Conservation (phyloP, 1,140 invertebrate genomes). For the Protaetia brevitarsis region DNA sequence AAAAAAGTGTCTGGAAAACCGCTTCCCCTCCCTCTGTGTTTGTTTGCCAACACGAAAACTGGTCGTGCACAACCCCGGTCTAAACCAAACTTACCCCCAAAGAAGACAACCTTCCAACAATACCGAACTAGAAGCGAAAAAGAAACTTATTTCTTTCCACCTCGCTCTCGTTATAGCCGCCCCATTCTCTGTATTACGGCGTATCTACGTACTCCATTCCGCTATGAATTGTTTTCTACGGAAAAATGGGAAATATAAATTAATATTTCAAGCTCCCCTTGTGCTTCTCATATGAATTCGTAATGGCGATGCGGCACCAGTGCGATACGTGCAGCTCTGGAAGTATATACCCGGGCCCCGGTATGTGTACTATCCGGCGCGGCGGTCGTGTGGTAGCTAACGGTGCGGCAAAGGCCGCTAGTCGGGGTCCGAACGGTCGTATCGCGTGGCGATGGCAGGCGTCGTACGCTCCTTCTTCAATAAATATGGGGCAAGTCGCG, state of each 20-base stretch:
- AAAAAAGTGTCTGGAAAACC: neutral
- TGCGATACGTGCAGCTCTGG: conserved; percentile 17
- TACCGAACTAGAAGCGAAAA: neutral
- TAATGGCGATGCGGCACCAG: conserved; percentile 31
- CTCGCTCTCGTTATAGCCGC: neutral
- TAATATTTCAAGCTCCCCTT: conserved; percentile 47
- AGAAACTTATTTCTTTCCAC: neutral
- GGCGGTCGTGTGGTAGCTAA: neutral
- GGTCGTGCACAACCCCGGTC: neutral
- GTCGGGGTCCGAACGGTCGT: neutral
- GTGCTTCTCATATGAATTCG: conserved; percentile 48
- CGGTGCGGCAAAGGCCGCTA: too few relatives aligned
- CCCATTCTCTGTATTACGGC: neutral
- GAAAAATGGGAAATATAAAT: conserved; percentile 48
- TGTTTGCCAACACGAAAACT: conserved; percentile 2
- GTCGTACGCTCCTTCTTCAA: conserved; percentile 36
- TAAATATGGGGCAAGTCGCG: conserved; percentile 42
- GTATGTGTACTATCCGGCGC: neutral
- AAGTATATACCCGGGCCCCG: neutral
- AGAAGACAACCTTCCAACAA: neutral
- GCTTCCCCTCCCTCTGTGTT: neutral
- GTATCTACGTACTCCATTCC: conserved; percentile 3
- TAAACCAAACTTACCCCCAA: neutral
- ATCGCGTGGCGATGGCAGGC: conserved; percentile 22
- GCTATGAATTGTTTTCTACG: conserved; percentile 38